A percentile compares a stretch with the other conserved stretches of the same genome.
Evolutionary conservation across 2,113 vertebrate genomes (phyloP).

Genomic region (Bostrychus sinensis): DNA sequence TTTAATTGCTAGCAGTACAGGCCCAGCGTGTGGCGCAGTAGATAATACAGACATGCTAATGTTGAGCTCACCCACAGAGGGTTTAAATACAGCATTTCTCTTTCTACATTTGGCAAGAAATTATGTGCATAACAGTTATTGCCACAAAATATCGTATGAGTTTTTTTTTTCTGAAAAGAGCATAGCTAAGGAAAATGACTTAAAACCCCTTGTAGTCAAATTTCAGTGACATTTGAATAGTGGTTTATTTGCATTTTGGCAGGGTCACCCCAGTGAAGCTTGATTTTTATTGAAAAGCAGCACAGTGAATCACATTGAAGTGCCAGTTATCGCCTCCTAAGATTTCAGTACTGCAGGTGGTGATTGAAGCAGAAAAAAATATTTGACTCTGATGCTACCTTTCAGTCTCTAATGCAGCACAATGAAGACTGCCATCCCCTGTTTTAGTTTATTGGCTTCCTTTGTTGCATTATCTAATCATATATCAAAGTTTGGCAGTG

Average conservation of each 20-base stretch:
- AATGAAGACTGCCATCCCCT: conserved; percentile 5
- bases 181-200: conserved; percentile 53
- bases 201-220: conserved; percentile 45
- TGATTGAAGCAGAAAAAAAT: conserved; percentile 8
- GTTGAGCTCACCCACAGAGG: neutral
- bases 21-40: conserved; percentile 14
- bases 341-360: conserved; percentile 32
- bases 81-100: neutral
- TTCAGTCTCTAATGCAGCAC: neutral
- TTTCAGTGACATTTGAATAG: conserved; percentile 61
- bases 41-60: conserved; percentile 22
- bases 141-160: conserved; percentile 22
- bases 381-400: conserved; percentile 3
- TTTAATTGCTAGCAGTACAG: neutral
- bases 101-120: conserved; percentile 21
- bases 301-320: conserved; percentile 42
- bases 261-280: conserved; percentile 32
- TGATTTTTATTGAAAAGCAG: conserved; percentile 49
- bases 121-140: conserved; percentile 27
- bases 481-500: conserved; percentile 19
- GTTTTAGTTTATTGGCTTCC: neutral
- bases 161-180: conserved; percentile 20
- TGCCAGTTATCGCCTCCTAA: conserved; percentile 47
- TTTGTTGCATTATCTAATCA: conserved; percentile 28
- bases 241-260: conserved; percentile 66